Conservation (phyloP, 1,140 invertebrate species). For the Achatina immaculata region DNA sequence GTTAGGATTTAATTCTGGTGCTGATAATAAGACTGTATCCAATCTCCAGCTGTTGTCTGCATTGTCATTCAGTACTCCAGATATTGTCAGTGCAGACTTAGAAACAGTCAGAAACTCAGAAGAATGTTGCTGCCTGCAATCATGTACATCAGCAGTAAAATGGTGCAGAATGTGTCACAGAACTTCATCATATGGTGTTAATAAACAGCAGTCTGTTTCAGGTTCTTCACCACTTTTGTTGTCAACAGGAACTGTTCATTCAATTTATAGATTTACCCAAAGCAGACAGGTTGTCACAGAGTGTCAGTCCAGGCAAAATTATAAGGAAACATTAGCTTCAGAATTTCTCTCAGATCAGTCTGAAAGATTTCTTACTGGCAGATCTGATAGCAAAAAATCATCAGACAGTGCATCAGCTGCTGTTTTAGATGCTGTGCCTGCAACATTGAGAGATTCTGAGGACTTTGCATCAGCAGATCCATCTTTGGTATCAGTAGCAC, state of each 20-base stretch:
- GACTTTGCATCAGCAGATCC: not conserved
- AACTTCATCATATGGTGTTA: too few relatives aligned
- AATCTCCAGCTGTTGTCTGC: slow-evolving; percentile 44
- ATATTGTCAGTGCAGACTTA: slow-evolving; percentile 47
- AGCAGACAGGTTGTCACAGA: not conserved
- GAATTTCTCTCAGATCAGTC: slow-evolving; percentile 58
- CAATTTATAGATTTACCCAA: not conserved
- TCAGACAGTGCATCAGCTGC: not conserved
- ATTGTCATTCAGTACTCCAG: slow-evolving; percentile 54
- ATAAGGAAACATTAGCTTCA: slow-evolving; percentile 34
- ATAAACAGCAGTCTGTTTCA: not conserved
- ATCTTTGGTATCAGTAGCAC: slow-evolving; percentile 14
- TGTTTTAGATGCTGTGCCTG: not conserved
- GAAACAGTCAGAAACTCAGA: slow-evolving; percentile 34
- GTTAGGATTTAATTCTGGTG: not conserved
- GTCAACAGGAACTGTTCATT: not conserved
- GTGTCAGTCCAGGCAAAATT: not conserved
- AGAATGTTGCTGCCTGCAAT: too few relatives aligned
- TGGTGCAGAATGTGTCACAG: too few relatives aligned
- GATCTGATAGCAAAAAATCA: slow-evolving; percentile 41
- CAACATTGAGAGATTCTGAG: not conserved
- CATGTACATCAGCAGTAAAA: too few relatives aligned
- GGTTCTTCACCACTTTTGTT: not conserved
- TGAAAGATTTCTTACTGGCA: slow-evolving; percentile 57
- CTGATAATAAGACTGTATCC: slow-evolving; percentile 29